Percentiles rank a stretch among this genome's conserved stretches.
Conservation (phyloP, 2,888 invertebrate genomes). For the Nomada fabriciana region DNA sequence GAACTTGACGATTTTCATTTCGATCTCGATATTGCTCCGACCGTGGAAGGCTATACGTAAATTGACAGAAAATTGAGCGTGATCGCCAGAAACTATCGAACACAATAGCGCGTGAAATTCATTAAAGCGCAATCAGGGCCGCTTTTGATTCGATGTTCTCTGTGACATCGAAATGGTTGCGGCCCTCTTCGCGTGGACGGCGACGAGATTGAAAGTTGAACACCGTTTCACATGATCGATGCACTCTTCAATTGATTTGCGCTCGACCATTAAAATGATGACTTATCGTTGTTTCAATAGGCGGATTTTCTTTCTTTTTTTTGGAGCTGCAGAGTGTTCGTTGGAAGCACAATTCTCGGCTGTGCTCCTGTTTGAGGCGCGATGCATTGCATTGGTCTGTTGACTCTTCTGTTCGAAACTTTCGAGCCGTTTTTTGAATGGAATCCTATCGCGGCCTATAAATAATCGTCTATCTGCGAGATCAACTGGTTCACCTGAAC, state of each 20-base stretch:
- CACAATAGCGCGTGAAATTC: conserved; percentile 49
- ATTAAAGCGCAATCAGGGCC: conserved; percentile 28
- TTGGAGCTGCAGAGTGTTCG: not conserved
- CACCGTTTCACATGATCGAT: not conserved
- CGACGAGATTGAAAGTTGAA: conserved; percentile 35
- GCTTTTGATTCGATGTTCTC: conserved; percentile 24
- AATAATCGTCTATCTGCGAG: not conserved
- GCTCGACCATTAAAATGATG: not conserved
- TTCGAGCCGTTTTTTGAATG: too few relatives aligned
- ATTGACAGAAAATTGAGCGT: not conserved
- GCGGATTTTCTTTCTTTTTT: not conserved
- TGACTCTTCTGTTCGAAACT: not conserved
- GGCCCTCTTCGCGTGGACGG: conserved; percentile 10
- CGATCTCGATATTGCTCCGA: conserved; percentile 16
- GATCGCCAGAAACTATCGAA: conserved; percentile 2
- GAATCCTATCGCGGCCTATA: not conserved
- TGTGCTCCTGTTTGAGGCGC: not conserved
- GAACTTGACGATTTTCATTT: conserved; percentile 21
- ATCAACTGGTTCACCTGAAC: conserved; percentile 25
- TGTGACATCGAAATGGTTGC: conserved; percentile 38
- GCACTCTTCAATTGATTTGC: not conserved
- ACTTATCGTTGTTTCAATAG: not conserved
- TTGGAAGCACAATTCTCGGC: not conserved
- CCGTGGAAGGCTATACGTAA: not conserved
- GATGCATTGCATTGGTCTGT: too few relatives aligned